Percentiles rank a stretch among this genome's conserved stretches.
phyloP scores from a whole-genome alignment of 2,797 vertebrate species.

The Macroramphosus scolopax region DNA sequence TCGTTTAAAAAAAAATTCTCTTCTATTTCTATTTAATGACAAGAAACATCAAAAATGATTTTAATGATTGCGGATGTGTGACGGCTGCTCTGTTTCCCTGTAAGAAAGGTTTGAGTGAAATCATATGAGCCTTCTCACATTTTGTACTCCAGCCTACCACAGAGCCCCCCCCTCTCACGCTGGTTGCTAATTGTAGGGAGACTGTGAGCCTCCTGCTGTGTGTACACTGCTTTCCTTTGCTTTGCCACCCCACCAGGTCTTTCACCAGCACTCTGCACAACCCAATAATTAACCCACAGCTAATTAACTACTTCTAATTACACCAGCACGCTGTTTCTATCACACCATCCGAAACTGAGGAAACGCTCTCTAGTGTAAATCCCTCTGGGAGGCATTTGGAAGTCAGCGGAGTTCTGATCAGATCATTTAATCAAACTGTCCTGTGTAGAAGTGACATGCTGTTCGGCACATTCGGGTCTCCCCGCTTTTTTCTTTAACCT shows the following conservation, averaged over 20 bases:
- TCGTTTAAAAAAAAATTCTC: constrained; percentile 28
- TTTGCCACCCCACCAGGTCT: constrained; percentile 76
- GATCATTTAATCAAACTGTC: constrained; percentile 47
- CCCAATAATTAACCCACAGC: constrained; percentile 97
- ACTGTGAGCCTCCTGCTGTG: constrained; percentile 82
- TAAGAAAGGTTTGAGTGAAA: constrained; percentile 50
- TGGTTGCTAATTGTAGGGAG: constrained; percentile 83
- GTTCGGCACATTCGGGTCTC: constrained; percentile 7
- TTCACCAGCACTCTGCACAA: constrained; percentile 77
- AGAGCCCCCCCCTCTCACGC: constrained; percentile 61
- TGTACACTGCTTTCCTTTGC: constrained; percentile 72
- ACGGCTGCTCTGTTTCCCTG: constrained; percentile 33
- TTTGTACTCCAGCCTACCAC: constrained; percentile 79
- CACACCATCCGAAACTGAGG: constrained; percentile 86
- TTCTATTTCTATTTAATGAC: no score
- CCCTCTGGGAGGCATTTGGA: constrained; percentile 56
- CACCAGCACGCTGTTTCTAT: constrained; percentile 88
- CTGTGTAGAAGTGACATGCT: constrained; percentile 24
- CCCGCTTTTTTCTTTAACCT: constrained; percentile 38
- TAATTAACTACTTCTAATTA: constrained; percentile 99
- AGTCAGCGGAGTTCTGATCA: constrained; percentile 43
- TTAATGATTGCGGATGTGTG: no score
- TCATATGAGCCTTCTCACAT: constrained; percentile 67
- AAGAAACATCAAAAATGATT: no score
- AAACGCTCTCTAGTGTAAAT: constrained; percentile 67